These are phyloP conservation scores for Cryptus armator DNA, from an alignment of 2,888 invertebrate genomes.

Conservation along the genomic window DNA sequence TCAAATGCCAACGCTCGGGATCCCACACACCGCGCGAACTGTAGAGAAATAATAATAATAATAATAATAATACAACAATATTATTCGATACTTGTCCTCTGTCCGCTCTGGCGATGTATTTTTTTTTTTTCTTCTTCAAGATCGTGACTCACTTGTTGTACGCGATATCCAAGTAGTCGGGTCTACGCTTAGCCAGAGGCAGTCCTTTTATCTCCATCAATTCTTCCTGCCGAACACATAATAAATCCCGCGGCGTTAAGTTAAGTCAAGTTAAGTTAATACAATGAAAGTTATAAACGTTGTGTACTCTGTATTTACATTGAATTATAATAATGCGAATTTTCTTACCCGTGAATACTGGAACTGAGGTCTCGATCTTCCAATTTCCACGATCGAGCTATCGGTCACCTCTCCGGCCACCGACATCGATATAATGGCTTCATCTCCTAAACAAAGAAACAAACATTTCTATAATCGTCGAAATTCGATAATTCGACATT, in stretches of 20 bases:
- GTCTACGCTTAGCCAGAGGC: slow-evolving; percentile 90
- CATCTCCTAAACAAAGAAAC: slow-evolving; percentile 84
- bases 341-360: slow-evolving; percentile 83
- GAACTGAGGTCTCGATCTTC: slow-evolving; percentile 83
- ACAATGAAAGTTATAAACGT: slow-evolving; percentile 7
- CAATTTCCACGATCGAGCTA: slow-evolving; percentile 83
- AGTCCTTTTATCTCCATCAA: slow-evolving; percentile 90
- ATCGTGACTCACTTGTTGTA: slow-evolving; percentile 86
- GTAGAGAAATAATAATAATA: slow-evolving; percentile 76
- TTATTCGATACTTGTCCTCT: slow-evolving; percentile 6
- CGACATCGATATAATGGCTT: slow-evolving; percentile 86
- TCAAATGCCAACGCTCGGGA: slow-evolving; percentile 86
- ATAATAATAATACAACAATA: slow-evolving; percentile 71
- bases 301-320: slow-evolving; percentile 54
- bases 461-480: slow-evolving; percentile 7
- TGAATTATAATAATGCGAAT: slow-evolving; percentile 3
- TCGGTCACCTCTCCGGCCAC: slow-evolving; percentile 85
- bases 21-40: slow-evolving; percentile 86
- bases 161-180: slow-evolving; percentile 89
- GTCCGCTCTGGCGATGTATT: background rate
- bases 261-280: too few relatives aligned
- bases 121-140: background rate
- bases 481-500: background rate
- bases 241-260: slow-evolving; percentile 2
- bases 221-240: slow-evolving; percentile 88